Conservation (phyloP, 2,888 invertebrate species). For the Cosmorhoe ocellata region DNA sequence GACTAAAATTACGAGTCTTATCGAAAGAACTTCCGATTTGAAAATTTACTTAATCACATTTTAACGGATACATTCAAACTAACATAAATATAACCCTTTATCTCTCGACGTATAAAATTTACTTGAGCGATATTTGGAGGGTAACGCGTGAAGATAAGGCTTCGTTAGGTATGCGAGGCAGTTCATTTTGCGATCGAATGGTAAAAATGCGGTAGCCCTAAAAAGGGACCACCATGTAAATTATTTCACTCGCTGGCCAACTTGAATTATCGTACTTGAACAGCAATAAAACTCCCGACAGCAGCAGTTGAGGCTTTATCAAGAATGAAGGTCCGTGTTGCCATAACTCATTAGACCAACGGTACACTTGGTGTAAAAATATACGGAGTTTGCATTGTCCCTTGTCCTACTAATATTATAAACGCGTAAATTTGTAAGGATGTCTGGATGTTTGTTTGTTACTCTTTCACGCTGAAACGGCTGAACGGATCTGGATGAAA, state of each 20-base stretch:
- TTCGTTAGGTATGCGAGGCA: conserved; percentile 36
- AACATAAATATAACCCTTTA: conserved; percentile 30
- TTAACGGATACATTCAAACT: conserved; percentile 16
- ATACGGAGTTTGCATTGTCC: conserved; percentile 64
- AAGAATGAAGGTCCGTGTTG: conserved; percentile 70
- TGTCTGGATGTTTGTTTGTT: too few species aligned
- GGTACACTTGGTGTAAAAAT: conserved; percentile 66
- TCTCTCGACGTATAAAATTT: conserved; percentile 35
- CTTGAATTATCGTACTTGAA: conserved; percentile 71
- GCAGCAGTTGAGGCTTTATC: conserved; percentile 72
- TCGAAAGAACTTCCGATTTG: conserved; percentile 9
- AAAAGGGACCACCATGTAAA: conserved; percentile 73
- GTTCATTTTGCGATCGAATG: conserved; percentile 42
- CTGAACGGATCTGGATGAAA: too few species aligned
- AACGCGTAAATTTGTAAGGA: too few species aligned
- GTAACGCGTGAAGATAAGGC: conserved; percentile 43
- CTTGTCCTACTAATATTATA: too few species aligned
- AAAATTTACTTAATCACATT: conserved; percentile 6
- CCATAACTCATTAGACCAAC: conserved; percentile 76
- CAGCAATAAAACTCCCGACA: conserved; percentile 70
- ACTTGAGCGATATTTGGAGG: conserved; percentile 38
- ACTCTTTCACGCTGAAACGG: too few species aligned
- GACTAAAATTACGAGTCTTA: conserved; percentile 10
- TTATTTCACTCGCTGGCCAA: conserved; percentile 67
- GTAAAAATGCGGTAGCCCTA: conserved; percentile 67